Evolutionary conservation across 2,888 invertebrate genomes (phyloP).

Genomic region (Linnaemya vulpina): DNA sequence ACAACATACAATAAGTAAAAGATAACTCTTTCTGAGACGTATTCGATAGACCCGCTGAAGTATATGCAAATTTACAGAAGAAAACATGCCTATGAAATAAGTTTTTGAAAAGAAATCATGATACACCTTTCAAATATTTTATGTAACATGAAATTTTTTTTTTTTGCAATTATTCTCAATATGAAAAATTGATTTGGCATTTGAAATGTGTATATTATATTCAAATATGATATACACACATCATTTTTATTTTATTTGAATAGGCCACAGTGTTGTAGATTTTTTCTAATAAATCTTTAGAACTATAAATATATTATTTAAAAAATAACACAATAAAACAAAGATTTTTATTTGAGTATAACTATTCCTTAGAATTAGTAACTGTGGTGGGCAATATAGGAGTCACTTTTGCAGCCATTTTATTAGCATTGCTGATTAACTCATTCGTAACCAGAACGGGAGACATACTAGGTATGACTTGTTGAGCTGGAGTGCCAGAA

Average conservation of each 20-base stretch:
- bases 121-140: no score
- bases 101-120: no score
- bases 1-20: background rate
- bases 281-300: background rate
- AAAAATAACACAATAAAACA: background rate
- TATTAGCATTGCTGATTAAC: conserved; percentile 78
- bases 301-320: background rate
- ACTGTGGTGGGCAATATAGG: conserved; percentile 44
- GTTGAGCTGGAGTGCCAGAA: background rate
- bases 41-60: no score
- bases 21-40: background rate
- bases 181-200: no score
- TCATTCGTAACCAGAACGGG: conserved; percentile 74
- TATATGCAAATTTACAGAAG: no score
- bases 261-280: no score
- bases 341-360: background rate
- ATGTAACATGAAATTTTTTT: no score
- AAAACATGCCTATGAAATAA: no score
- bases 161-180: no score
- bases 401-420: conserved; percentile 75
- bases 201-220: no score
- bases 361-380: conserved; percentile 11
- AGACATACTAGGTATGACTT: background rate
- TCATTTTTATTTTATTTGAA: no score
- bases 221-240: no score